Percentiles rank a stretch among this genome's conserved stretches.
phyloP scores from a whole-genome alignment of 1,140 invertebrate species.

The Lysiphlebus fabarum region DNA sequence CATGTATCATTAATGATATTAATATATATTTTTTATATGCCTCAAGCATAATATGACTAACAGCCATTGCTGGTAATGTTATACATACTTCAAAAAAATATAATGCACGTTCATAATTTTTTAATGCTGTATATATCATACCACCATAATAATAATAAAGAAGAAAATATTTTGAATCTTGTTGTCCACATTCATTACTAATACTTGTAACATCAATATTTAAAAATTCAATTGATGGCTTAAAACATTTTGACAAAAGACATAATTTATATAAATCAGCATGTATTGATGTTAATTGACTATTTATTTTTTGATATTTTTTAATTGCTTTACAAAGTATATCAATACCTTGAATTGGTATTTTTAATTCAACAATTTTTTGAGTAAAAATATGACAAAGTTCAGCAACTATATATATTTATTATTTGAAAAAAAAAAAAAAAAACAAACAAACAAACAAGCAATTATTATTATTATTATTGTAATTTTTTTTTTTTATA shows the following conservation, averaged over 20 bases:
- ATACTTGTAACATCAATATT: conserved; percentile 91
- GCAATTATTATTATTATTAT: background rate
- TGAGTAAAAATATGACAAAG: conserved; percentile 81
- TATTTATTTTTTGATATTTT: conserved; percentile 83
- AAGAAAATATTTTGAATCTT: conserved; percentile 90
- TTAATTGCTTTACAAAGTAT: conserved; percentile 80
- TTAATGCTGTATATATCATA: conserved; percentile 91
- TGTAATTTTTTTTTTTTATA: conserved; percentile 11
- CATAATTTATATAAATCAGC: conserved; percentile 91
- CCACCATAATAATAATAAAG: conserved; percentile 97
- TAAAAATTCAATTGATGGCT: conserved; percentile 84
- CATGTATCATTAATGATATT: conserved; percentile 85
- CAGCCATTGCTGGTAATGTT: conserved; percentile 86
- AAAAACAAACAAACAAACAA: conserved; percentile 18
- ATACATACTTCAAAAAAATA: conserved; percentile 95
- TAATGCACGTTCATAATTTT: conserved; percentile 87
- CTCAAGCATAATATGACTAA: conserved; percentile 95
- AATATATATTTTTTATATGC: conserved; percentile 95
- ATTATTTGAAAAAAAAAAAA: conserved; percentile 25
- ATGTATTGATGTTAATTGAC: conserved; percentile 90
- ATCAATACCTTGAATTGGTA: conserved; percentile 80
- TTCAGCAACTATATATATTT: conserved; percentile 84
- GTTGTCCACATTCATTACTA: conserved; percentile 76
- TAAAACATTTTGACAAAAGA: conserved; percentile 86
- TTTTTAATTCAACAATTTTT: conserved; percentile 71